These are phyloP conservation scores for Dallia pectoralis DNA, from an alignment of 2,797 vertebrate species.

Conservation along the genomic window DNA sequence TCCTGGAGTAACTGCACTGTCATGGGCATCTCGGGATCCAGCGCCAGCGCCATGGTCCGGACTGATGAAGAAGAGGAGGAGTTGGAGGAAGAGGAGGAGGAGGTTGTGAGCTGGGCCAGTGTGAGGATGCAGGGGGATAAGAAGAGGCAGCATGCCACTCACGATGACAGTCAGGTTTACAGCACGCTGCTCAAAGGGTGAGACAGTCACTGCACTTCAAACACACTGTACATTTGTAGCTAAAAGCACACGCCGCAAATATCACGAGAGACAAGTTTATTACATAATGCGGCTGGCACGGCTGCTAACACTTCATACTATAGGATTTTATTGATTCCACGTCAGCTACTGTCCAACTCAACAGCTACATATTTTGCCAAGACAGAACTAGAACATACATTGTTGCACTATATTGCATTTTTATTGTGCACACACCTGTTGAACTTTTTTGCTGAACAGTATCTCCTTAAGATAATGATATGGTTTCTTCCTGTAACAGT, in stretches of 20 bases:
- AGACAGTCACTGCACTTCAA: slow-evolving; percentile 28
- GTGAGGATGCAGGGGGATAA: slow-evolving; percentile 71
- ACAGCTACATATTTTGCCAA: too few species aligned
- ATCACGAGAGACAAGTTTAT: not conserved
- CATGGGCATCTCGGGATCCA: slow-evolving; percentile 71
- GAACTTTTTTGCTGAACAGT: not conserved
- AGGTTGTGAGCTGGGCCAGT: slow-evolving; percentile 77
- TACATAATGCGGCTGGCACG: not conserved
- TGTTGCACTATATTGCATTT: too few species aligned
- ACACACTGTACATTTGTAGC: not conserved
- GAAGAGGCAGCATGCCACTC: slow-evolving; percentile 62
- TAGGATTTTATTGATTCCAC: too few species aligned
- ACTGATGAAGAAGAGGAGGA: slow-evolving; percentile 34
- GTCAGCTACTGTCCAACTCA: too few species aligned
- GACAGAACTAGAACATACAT: too few species aligned
- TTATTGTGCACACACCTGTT: not conserved
- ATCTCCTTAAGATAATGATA: not conserved
- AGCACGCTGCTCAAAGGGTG: slow-evolving; percentile 78
- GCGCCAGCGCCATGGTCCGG: slow-evolving; percentile 65
- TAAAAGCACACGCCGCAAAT: not conserved
- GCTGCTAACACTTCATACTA: too few species aligned
- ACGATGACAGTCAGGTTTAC: slow-evolving; percentile 64
- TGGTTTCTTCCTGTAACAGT: slow-evolving; percentile 40
- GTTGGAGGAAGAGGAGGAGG: slow-evolving; percentile 62
- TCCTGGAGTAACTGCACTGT: slow-evolving; percentile 93